phyloP scores from a whole-genome alignment of 1,140 invertebrate species.

The Panagrolaimus sp. region DNA sequence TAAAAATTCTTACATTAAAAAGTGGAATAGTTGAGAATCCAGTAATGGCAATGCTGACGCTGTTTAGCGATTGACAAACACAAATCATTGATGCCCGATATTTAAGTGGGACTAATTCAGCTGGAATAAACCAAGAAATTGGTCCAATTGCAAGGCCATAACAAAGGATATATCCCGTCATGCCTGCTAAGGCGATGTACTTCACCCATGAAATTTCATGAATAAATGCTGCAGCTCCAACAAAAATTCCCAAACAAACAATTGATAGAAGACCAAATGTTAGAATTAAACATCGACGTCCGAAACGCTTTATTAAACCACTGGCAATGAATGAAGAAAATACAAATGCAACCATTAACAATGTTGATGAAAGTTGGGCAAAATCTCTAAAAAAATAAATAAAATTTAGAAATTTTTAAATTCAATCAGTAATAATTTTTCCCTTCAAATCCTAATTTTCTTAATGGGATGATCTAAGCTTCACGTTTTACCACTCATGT shows the following conservation, averaged over 20 bases:
- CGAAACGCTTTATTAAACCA: conserved; percentile 37
- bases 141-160: conserved; percentile 51
- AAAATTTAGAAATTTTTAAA: conserved; percentile 15
- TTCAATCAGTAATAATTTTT: conserved; percentile 15
- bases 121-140: conserved; percentile 54
- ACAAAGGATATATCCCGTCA: conserved; percentile 36
- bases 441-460: too few relatives aligned
- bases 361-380: conserved; percentile 45
- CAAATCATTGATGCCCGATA: conserved; percentile 54
- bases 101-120: conserved; percentile 48
- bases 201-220: conserved; percentile 23
- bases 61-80: conserved; percentile 49
- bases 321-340: conserved; percentile 46
- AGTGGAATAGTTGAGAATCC: conserved; percentile 32
- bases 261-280: conserved; percentile 34
- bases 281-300: conserved; percentile 44
- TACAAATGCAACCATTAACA: conserved; percentile 51
- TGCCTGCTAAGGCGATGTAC: conserved; percentile 31
- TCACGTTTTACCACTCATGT: too few relatives aligned
- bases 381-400: conserved; percentile 32
- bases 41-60: conserved; percentile 48
- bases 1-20: not conserved
- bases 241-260: conserved; percentile 36
- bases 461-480: too few relatives aligned
- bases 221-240: conserved; percentile 30